A percentile compares a stretch with the other conserved stretches of the same genome.
These are phyloP conservation scores for Drosophila fuyamai DNA, from an alignment of 1,140 invertebrate genomes.

Conservation along the genomic window DNA sequence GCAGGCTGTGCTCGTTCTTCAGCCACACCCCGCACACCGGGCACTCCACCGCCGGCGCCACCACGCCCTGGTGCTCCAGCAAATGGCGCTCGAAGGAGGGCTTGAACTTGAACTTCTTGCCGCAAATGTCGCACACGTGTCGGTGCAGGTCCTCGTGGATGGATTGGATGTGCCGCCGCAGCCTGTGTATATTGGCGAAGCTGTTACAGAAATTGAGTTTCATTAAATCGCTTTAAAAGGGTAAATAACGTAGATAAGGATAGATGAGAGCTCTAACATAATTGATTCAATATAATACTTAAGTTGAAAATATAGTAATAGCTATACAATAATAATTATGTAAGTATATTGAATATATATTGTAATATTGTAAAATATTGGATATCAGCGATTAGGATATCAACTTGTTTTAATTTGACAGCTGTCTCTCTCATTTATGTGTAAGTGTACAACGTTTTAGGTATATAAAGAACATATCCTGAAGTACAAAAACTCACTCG, in stretches of 20 bases:
- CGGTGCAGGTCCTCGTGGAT: slow-evolving; percentile 75
- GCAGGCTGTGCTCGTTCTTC: slow-evolving; percentile 73
- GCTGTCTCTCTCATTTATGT: neutral
- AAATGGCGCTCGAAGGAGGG: slow-evolving; percentile 74
- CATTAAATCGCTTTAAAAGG: too few species aligned
- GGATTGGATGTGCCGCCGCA: slow-evolving; percentile 71
- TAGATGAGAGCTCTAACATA: too few species aligned
- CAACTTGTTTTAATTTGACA: too few species aligned
- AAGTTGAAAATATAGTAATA: too few species aligned
- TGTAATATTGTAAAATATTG: too few species aligned
- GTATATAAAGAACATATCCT: too few species aligned
- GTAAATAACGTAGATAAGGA: too few species aligned
- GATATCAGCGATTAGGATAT: too few species aligned
- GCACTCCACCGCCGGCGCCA: slow-evolving; percentile 70
- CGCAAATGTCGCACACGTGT: slow-evolving; percentile 79
- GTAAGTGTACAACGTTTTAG: neutral
- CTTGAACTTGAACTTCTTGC: slow-evolving; percentile 80
- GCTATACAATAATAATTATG: too few species aligned
- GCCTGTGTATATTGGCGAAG: slow-evolving; percentile 65
- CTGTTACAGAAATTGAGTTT: slow-evolving; percentile 14
- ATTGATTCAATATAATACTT: too few species aligned
- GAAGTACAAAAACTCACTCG: too few species aligned
- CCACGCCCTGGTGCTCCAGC: slow-evolving; percentile 73
- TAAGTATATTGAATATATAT: too few species aligned
- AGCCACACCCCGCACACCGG: slow-evolving; percentile 71